phyloP scores from a whole-genome alignment of 2,888 invertebrate species.

The Campoplex capitator region DNA sequence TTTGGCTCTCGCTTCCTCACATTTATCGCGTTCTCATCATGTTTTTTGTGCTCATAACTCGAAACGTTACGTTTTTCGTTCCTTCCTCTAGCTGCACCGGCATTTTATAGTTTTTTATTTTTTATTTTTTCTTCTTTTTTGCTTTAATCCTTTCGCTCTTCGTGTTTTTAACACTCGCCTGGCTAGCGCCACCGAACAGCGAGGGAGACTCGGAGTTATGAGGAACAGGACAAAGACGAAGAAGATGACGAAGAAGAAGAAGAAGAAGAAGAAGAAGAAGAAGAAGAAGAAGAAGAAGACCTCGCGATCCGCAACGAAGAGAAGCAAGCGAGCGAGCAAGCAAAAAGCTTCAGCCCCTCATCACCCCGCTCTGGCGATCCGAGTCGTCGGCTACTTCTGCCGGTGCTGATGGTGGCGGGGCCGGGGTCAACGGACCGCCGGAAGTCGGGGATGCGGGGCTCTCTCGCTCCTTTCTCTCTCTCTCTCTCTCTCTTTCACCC shows the following conservation, averaged over 20 bases:
- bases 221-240: constrained; percentile 39
- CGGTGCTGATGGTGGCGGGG: constrained; percentile 67
- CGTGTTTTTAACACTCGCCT: constrained; percentile 69
- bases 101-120: neutral
- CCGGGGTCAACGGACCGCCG: constrained; percentile 83
- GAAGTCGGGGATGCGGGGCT: constrained; percentile 79
- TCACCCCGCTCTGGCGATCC: constrained; percentile 61
- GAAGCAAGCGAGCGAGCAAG: constrained; percentile 63
- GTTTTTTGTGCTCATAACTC: constrained; percentile 37
- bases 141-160: neutral
- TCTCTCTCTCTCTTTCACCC: constrained; percentile 50
- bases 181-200: constrained; percentile 71
- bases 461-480: constrained; percentile 50
- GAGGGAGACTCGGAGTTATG: constrained; percentile 30
- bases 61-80: constrained; percentile 41
- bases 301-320: constrained; percentile 62
- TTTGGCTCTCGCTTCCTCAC: constrained; percentile 50
- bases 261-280: constrained; percentile 52
- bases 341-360: constrained; percentile 72
- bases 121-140: constrained; percentile 22
- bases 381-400: constrained; percentile 68
- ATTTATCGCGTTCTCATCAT: constrained; percentile 6
- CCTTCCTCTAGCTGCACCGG: constrained; percentile 22
- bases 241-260: constrained; percentile 18
- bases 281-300: constrained; percentile 54